Percentiles rank a stretch among this genome's conserved stretches.
These are phyloP conservation scores for Enteromius radiatus DNA, from an alignment of 2,797 vertebrate species.

Conservation along the genomic window DNA sequence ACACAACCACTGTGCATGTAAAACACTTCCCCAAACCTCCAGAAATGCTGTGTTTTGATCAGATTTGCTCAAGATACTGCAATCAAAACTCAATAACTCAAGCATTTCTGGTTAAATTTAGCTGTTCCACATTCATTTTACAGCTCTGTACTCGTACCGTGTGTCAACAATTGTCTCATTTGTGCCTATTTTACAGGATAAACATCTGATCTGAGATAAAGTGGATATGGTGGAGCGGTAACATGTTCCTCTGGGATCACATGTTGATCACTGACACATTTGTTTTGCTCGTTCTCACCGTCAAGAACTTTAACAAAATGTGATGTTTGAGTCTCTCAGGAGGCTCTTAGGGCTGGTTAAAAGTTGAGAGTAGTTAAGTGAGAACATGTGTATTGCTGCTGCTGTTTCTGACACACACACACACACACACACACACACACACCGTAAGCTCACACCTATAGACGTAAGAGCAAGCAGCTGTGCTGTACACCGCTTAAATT, in stretches of 20 bases:
- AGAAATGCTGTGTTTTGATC: not conserved
- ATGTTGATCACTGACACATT: constrained; percentile 15
- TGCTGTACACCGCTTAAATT: constrained; percentile 17
- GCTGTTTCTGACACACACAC: not conserved
- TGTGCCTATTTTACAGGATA: constrained; percentile 10
- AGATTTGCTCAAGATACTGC: not conserved
- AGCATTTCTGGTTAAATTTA: not conserved
- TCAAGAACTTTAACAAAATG: constrained; percentile 7
- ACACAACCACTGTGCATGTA: not conserved
- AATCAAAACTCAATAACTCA: not conserved
- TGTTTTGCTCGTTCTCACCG: constrained; percentile 9
- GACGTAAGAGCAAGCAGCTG: constrained; percentile 26
- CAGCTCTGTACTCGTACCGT: not conserved
- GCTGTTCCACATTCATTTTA: not conserved
- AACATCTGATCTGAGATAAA: constrained; percentile 14
- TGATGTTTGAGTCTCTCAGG: constrained; percentile 40
- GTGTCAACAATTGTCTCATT: constrained; percentile 17
- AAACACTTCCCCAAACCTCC: not conserved
- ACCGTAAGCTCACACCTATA: constrained; percentile 13
- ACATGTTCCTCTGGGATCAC: constrained; percentile 3
- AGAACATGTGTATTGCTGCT: constrained; percentile 34
- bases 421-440: not conserved
- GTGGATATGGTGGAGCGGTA: constrained; percentile 1
- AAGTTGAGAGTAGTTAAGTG: constrained; percentile 5
- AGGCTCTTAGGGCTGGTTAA: constrained; percentile 31